Evolutionary conservation across 2,113 vertebrate species (phyloP).

Genomic region (Cinclus mexicanus): DNA sequence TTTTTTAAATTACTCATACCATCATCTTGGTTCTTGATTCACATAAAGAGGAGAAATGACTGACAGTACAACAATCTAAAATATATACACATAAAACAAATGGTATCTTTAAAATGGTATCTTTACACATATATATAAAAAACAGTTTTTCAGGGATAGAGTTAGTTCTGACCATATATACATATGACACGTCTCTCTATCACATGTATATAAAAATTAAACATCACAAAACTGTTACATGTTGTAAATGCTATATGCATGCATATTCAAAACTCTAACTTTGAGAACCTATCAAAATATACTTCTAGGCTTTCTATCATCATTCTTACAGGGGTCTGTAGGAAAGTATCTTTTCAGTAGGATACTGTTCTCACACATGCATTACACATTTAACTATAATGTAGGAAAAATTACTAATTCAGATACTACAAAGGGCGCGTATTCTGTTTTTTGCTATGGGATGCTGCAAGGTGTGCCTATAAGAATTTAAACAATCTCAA

Average conservation of each 20-base stretch:
- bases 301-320: neutral
- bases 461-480: neutral
- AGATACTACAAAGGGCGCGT: neutral
- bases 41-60: neutral
- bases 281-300: neutral
- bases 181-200: neutral
- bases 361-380: neutral
- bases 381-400: neutral
- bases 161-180: neutral
- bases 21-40: neutral
- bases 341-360: neutral
- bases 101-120: no score
- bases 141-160: neutral
- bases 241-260: neutral
- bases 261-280: neutral
- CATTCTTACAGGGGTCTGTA: neutral
- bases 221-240: neutral
- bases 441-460: neutral
- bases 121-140: neutral
- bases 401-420: neutral
- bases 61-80: neutral
- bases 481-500: neutral
- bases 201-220: neutral
- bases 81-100: neutral
- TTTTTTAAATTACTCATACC: neutral